phyloP scores from a whole-genome alignment of 2,888 invertebrate species.

The Ophion ellenae region DNA sequence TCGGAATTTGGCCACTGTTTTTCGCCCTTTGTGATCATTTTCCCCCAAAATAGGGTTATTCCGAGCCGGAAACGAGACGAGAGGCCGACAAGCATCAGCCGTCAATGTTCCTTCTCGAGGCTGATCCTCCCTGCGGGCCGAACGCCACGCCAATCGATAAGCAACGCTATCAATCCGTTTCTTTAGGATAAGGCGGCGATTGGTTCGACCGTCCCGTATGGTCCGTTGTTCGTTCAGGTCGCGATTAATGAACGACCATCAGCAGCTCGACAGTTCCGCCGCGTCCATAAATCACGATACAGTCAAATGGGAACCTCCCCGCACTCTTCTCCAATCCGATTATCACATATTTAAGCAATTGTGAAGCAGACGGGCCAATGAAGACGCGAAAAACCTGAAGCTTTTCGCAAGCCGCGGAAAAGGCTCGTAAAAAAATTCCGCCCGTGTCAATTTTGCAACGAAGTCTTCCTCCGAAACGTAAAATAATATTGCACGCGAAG shows the following conservation, averaged over 20 bases:
- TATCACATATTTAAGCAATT: background rate
- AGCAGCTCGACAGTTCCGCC: constrained; percentile 69
- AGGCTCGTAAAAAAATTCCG: background rate
- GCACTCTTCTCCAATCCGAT: constrained; percentile 43
- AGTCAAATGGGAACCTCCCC: constrained; percentile 27
- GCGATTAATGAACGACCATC: constrained; percentile 82
- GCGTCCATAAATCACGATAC: constrained; percentile 77
- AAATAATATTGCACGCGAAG: background rate
- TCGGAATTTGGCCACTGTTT: too few relatives aligned
- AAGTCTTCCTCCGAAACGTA: background rate
- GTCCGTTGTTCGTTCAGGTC: constrained; percentile 74
- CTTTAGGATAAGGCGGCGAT: constrained; percentile 79
- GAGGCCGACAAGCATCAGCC: background rate
- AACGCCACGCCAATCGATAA: constrained; percentile 75
- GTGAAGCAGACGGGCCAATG: background rate
- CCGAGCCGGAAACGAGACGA: background rate
- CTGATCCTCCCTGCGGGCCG: background rate
- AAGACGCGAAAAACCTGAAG: background rate
- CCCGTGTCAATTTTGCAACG: background rate
- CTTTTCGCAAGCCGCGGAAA: background rate
- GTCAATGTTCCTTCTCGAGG: constrained; percentile 30
- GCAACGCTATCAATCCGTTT: constrained; percentile 80
- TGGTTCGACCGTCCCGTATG: constrained; percentile 59
- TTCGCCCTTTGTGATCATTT: background rate
- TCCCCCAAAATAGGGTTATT: background rate